A percentile compares a stretch with the other conserved stretches of the same genome.
Conservation (phyloP, 2,888 invertebrate genomes). For the Schizaphis graminum region DNA sequence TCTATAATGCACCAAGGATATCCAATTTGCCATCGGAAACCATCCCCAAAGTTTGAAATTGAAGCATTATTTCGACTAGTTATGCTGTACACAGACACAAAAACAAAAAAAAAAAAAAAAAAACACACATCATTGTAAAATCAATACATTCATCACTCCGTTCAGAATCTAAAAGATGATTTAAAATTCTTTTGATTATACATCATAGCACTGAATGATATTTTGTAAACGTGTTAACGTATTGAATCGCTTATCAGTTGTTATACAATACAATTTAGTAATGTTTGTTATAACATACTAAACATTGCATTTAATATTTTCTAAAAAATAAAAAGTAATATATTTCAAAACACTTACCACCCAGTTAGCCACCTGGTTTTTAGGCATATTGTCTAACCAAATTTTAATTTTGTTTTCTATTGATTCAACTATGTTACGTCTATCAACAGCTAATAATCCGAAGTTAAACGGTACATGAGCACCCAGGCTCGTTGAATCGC, state of each 20-base stretch:
- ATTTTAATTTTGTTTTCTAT: not conserved
- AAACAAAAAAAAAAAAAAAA: no score
- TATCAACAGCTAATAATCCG: constrained; percentile 42
- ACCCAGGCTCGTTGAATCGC: constrained; percentile 75
- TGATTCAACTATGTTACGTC: not conserved
- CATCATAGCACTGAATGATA: not conserved
- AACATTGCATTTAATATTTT: not conserved
- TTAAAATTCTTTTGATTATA: not conserved
- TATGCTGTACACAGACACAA: no score
- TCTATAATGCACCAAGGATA: no score
- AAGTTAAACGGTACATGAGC: constrained; percentile 86
- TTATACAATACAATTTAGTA: not conserved
- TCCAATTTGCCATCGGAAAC: no score
- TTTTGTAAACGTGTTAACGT: not conserved
- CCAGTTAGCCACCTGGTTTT: constrained; percentile 59
- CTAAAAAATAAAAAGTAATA: not conserved
- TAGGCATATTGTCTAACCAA: constrained; percentile 59
- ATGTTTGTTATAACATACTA: not conserved
- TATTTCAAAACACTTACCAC: constrained; percentile 57
- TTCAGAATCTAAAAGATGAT: no score
- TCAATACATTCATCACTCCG: no score
- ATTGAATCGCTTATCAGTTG: not conserved
- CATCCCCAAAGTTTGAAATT: no score
- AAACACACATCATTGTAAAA: no score
- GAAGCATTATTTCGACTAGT: no score